Percentiles rank a stretch among this genome's conserved stretches.
Conservation (phyloP, 2,797 vertebrate genomes). For the Aphelocoma californica region DNA sequence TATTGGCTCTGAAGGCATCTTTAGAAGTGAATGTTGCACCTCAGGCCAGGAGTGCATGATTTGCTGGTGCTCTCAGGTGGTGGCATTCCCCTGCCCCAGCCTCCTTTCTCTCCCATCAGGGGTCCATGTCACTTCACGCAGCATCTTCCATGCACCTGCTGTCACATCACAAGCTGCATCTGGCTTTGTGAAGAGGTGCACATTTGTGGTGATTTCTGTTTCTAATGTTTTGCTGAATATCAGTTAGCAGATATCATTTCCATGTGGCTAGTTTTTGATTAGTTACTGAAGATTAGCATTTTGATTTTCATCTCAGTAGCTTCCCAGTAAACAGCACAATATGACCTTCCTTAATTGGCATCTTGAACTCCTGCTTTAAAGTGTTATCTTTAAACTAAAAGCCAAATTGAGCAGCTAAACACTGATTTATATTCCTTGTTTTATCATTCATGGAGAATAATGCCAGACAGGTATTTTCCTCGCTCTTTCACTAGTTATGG, state of each 20-base stretch:
- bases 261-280: background rate
- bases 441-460: background rate
- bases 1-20: background rate
- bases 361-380: background rate
- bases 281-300: background rate
- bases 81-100: background rate
- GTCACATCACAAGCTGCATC: background rate
- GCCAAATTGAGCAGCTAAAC: background rate
- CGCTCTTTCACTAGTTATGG: background rate
- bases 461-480: background rate
- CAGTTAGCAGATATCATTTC: background rate
- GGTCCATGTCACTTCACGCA: accelerated
- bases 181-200: background rate
- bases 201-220: background rate
- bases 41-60: background rate
- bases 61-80: background rate
- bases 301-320: background rate
- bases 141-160: background rate
- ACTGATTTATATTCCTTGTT: background rate
- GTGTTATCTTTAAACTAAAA: background rate
- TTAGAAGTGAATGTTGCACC: background rate
- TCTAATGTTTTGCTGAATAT: background rate
- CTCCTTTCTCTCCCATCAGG: background rate
- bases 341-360: background rate
- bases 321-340: background rate